phyloP scores from a whole-genome alignment of 2,113 vertebrate genomes.

The Gallinago jamesoni region DNA sequence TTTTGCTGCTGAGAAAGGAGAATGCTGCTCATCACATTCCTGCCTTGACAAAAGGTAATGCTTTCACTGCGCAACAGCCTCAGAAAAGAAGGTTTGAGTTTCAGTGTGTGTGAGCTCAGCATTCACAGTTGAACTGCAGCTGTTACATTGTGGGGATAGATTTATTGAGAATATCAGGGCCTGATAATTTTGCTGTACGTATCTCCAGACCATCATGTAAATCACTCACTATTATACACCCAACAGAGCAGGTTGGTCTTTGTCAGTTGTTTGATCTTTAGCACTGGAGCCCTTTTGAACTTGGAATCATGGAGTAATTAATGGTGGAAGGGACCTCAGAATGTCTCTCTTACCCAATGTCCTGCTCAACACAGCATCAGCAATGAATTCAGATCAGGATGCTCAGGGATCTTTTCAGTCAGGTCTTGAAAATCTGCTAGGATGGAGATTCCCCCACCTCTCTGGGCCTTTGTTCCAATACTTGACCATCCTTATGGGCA shows the following conservation, averaged over 20 bases:
- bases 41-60: slow-evolving; percentile 71
- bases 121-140: background rate
- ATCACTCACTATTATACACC: background rate
- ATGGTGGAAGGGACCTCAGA: background rate
- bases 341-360: background rate
- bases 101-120: background rate
- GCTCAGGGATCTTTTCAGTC: background rate
- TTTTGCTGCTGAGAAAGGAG: slow-evolving; percentile 77
- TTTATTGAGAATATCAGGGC: background rate
- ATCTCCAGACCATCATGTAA: background rate
- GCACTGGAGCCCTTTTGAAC: background rate
- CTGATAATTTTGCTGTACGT: background rate
- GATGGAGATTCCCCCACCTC: background rate
- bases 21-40: slow-evolving; percentile 66
- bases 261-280: background rate
- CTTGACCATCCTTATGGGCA: background rate
- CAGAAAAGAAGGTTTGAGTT: background rate
- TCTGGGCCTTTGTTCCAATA: background rate
- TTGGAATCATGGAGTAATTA: background rate
- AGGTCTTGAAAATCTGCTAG: background rate
- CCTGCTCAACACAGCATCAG: background rate
- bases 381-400: background rate
- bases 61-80: background rate
- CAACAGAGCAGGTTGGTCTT: background rate
- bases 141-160: background rate